phyloP scores from a whole-genome alignment of 2,888 invertebrate species.

The Monoplex corrugatus region DNA sequence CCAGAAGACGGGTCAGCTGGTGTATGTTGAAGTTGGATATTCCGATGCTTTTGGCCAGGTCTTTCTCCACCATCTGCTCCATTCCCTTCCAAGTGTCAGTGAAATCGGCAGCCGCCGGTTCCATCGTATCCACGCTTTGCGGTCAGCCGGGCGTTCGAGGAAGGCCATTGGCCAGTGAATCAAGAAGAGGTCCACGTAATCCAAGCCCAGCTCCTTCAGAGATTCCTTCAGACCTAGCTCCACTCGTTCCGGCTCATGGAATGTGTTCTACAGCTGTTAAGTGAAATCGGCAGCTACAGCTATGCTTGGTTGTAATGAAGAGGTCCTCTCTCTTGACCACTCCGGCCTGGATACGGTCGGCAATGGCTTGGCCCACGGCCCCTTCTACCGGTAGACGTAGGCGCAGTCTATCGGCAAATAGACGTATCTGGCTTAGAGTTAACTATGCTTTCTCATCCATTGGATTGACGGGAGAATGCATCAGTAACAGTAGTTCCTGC shows the following conservation, averaged over 20 bases:
- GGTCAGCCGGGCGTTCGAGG: conserved; percentile 46
- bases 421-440: conserved; percentile 87
- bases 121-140: conserved; percentile 40
- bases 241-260: conserved; percentile 65
- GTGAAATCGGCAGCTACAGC: no score
- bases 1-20: conserved; percentile 87
- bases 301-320: conserved; percentile 76
- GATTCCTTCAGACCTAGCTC: conserved; percentile 66
- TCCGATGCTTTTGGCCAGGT: conserved; percentile 88
- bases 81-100: conserved; percentile 87
- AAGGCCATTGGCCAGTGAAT: conserved; percentile 78
- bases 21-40: conserved; percentile 90
- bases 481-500: not conserved
- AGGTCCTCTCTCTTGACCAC: conserved; percentile 72
- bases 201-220: conserved; percentile 67
- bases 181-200: conserved; percentile 77
- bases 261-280: conserved; percentile 72
- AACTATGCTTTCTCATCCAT: conserved; percentile 71
- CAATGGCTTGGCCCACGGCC: conserved; percentile 70
- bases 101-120: conserved; percentile 86
- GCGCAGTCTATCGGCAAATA: conserved; percentile 91
- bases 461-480: not conserved
- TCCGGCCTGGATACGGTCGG: conserved; percentile 61
- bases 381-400: conserved; percentile 85
- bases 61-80: conserved; percentile 87